Base-by-base conservation (phyloP, 2,888 invertebrate genomes). In the Criorhina ranunculi region DNA sequence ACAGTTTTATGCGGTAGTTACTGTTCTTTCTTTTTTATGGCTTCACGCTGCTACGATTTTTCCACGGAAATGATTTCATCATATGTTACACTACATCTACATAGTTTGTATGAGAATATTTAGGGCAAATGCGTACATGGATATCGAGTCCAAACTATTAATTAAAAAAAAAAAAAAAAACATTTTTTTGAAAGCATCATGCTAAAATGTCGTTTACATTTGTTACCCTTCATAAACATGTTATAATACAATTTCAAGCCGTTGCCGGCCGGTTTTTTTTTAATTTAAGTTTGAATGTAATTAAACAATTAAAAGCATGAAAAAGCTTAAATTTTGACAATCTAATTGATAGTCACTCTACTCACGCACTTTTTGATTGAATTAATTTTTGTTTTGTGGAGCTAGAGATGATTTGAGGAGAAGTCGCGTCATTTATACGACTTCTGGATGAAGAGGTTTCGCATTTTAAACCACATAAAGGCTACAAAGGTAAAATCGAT, bases 151-250 rank as follows among this genome's bases (percentile, higher is more conserved):
- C 6, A 31, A 46, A 46, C 17, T n/a, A 15, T 64, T 64, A 64
- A 64, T 64, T 46, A 64, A 5, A 35, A 17, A 46, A 6, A 19
- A 64, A 5, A 35, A 17, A 46, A 6, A 19, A 33, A 15, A 35
- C 33, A 35, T 33, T 19, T 64, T 33, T 33, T 24, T 24, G 24
- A 24, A 33, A 46, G 8, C 15, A 46, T 46, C 64, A 1, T 57
- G 46, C 57, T 46, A 46, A 57, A 46, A 70, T 70, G 57, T 37
- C 24, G 57, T 57, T 70, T 57, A 35, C 35, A 57, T 69, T 44
- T 35, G 44, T 69, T 55, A 24, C 3, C 31, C 40, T 40, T 7
- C 17, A 17, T 53, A 15, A 31, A 55, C 44, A 19, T 2, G 33
- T 55, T 19, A 55, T 35, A 44, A 55, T 31, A 31, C 12, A 69